Conservation (phyloP, 2,113 vertebrate species). For the Aegithalos caudatus region DNA sequence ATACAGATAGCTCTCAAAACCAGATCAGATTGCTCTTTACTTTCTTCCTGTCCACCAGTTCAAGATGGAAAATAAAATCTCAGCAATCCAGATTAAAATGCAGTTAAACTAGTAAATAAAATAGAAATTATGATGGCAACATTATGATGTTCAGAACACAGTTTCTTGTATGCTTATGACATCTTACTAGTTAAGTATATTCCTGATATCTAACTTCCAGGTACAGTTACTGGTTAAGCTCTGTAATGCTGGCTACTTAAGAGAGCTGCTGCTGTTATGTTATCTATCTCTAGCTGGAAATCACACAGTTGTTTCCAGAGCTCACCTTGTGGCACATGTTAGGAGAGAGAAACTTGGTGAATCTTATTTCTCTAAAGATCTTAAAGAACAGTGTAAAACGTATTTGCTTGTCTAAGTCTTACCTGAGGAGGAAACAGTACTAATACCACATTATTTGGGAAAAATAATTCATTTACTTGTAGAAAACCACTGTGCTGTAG, state of each 20-base stretch:
- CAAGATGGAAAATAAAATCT: not conserved
- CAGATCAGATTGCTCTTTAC: not conserved
- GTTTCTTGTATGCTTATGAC: not conserved
- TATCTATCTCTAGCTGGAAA: not conserved
- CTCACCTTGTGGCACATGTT: not conserved
- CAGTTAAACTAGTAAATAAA: not conserved
- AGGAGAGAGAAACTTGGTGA: not conserved
- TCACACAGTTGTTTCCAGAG: not conserved
- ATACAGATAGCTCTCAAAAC: not conserved
- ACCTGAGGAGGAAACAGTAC: not conserved
- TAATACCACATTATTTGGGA: not conserved
- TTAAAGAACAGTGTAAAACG: not conserved
- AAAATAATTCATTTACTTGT: not conserved
- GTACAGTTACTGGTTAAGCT: not conserved
- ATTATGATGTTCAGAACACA: not conserved
- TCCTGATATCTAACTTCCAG: not conserved
- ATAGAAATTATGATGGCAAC: not conserved
- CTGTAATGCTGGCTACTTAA: not conserved
- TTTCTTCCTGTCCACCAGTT: not conserved
- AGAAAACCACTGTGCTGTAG: not conserved
- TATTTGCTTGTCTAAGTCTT: not conserved
- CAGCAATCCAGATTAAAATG: not conserved
- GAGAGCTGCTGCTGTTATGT: not conserved
- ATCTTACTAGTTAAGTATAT: not conserved
- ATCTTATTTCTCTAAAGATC: not conserved